phyloP scores from a whole-genome alignment of 1,140 invertebrate species.

The Trichonephila clavata region DNA sequence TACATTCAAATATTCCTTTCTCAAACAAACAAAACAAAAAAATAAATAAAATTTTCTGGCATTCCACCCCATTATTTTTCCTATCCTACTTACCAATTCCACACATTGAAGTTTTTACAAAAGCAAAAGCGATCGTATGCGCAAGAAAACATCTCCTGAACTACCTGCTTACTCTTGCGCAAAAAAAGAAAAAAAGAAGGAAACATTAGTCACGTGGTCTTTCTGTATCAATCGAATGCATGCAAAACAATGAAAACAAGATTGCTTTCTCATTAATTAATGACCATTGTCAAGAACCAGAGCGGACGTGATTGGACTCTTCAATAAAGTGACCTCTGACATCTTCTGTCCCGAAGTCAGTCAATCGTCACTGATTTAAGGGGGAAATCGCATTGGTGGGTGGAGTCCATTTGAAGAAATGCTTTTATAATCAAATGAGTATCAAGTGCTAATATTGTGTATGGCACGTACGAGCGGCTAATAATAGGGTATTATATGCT shows the following conservation, averaged over 20 bases:
- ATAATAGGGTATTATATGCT: slow-evolving; percentile 26
- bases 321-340: slow-evolving; percentile 27
- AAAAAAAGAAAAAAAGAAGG: background rate
- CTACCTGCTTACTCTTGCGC: background rate
- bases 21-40: too few species aligned
- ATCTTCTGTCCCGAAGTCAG: background rate
- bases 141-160: background rate
- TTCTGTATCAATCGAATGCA: background rate
- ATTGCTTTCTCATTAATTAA: slow-evolving; percentile 34
- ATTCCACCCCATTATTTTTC: too few species aligned
- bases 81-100: background rate
- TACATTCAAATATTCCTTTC: too few species aligned
- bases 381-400: slow-evolving; percentile 8
- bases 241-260: slow-evolving; percentile 23
- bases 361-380: background rate
- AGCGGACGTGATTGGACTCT: slow-evolving; percentile 19
- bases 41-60: too few species aligned
- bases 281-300: background rate
- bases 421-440: background rate
- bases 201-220: background rate
- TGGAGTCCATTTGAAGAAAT: slow-evolving; percentile 4
- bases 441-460: background rate
- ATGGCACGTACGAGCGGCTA: background rate
- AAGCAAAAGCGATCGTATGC: background rate
- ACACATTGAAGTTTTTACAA: background rate